Base-by-base conservation (phyloP, 2,888 invertebrate species). In the Odontocerum albicorne region DNA sequence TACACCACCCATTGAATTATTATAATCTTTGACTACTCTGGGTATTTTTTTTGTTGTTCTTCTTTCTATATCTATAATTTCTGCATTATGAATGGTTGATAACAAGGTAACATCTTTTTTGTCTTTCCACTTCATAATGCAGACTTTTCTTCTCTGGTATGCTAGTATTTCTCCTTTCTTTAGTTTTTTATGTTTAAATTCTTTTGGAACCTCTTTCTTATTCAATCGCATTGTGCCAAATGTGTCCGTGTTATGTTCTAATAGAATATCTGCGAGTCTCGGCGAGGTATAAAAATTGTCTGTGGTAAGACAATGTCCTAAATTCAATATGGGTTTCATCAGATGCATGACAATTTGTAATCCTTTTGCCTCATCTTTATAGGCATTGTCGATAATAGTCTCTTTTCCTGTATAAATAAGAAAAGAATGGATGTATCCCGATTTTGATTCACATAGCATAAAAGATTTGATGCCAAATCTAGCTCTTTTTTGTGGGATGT, bases 391-490 rank as follows among this genome's bases (percentile, higher is more conserved):
- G 35, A 62, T 36, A 35, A 58, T 31, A 31, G 63, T 65, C 7
- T 54, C 50, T 62, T 62, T 62, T 8, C 64, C 63, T 16, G 64
- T 64, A 49, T 66, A 66, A 44, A 66, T 64, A 21, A 64, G 59
- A 36, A 61, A 59, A 12, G 62, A 60, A 35, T 55, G 64, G 22
- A 66, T 49, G 59, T 66, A 66, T 2, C 65, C 64, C 31, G 56
- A 60, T 56, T 60, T 60, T n/a, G 65, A 66, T 55, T 66, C 66
- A 55, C 65, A 66, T n/a, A 68, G 54, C 40, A 65, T 51, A 49
- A 60, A 67, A 2, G 49, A 57, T 63, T 68, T 67, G 53, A 67
- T 65, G 4, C 64, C 64, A 60, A 66, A 67, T 44, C 65, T 49
- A 2, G 64, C 51, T 39, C 65, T 35, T 63, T 68, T 67, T 32